Percentiles rank a stretch among this genome's conserved stretches.
phyloP scores from a whole-genome alignment of 2,797 vertebrate genomes.

The Gymnoscopelus braueri region DNA sequence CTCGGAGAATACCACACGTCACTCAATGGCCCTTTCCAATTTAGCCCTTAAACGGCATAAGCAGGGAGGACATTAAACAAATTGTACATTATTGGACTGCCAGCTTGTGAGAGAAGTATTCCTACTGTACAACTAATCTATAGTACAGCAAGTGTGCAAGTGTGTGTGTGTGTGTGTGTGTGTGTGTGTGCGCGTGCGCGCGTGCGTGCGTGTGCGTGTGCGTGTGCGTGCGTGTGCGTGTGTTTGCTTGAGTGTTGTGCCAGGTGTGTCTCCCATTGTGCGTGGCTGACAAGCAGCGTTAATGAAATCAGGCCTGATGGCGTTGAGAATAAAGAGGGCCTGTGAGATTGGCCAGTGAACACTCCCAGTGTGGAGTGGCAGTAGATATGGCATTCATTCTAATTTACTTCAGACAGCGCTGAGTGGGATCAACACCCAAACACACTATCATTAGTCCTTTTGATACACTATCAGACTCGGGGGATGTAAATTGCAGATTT shows the following conservation, averaged over 20 bases:
- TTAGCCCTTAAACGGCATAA: constrained; percentile 51
- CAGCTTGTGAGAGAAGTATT: constrained; percentile 54
- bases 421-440: constrained; percentile 62
- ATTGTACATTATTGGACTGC: constrained; percentile 74
- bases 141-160: constrained; percentile 32
- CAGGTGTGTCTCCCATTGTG: constrained; percentile 77
- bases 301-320: constrained; percentile 78
- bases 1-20: constrained; percentile 74
- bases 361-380: constrained; percentile 40
- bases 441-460: constrained; percentile 72
- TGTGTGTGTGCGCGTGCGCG: constrained; percentile 6
- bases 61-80: constrained; percentile 74
- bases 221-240: constrained; percentile 27
- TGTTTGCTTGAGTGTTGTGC: constrained; percentile 59
- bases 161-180: constrained; percentile 8
- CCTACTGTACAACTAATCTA: constrained; percentile 67
- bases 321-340: constrained; percentile 66
- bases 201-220: not conserved
- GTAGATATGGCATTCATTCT: constrained; percentile 64
- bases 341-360: constrained; percentile 54
- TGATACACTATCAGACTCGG: constrained; percentile 69
- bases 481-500: constrained; percentile 81
- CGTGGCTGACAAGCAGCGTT: constrained; percentile 71
- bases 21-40: constrained; percentile 74
- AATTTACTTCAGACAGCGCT: constrained; percentile 69